Base-by-base conservation (phyloP, 2,888 invertebrate species). In the Cheiracanthium punctorium region DNA sequence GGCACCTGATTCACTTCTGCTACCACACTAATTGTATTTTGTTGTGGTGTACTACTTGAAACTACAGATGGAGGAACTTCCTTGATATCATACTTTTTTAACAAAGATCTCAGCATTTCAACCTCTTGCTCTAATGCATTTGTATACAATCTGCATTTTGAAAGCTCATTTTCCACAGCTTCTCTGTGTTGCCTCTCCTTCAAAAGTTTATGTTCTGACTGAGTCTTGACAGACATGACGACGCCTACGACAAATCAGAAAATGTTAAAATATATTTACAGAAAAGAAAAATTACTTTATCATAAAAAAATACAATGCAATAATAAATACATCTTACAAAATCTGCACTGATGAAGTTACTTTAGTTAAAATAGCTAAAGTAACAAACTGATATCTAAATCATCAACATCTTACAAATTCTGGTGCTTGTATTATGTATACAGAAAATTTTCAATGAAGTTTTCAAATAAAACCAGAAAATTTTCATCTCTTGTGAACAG, bases 111-210 rank as follows among this genome's bases (percentile, higher is more conserved):
- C 24, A 92, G 88, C 12, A 89, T 88, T 86, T 91, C 91, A 29
- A 92, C 92, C 82, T 92, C 91, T 37, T 90, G 88, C 82, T 92
- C 92, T 89, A 91, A 91, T 30, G 91, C 90, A 4, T 90, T 89
- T 80, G 91, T 91, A 87, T 91, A 91, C 67, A 91, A 90, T 17
- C 91, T 89, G 79, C 91, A 91, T 89, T 92, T 91, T 32, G 89
- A 88, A 37, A 92, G 90, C 88, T 92, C 92, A 77, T 91, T 90
- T 80, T 92, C 92, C 52, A 91, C 89, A 1, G 91, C 91, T 89
- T 91, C 91, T 20, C 90, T 88, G 1, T 90, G 88, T 24, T 90
- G 89, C 75, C 89, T 88, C 86, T 92, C 92, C 52, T 91, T 90
- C 43, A 90, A 89, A 14, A 92, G 87, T 79, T 90, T 90, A 29